A percentile compares a stretch with the other conserved stretches of the same genome.
These are phyloP conservation scores for Rhopalosiphum padi DNA, from an alignment of 1,140 invertebrate genomes.

Conservation along the genomic window DNA sequence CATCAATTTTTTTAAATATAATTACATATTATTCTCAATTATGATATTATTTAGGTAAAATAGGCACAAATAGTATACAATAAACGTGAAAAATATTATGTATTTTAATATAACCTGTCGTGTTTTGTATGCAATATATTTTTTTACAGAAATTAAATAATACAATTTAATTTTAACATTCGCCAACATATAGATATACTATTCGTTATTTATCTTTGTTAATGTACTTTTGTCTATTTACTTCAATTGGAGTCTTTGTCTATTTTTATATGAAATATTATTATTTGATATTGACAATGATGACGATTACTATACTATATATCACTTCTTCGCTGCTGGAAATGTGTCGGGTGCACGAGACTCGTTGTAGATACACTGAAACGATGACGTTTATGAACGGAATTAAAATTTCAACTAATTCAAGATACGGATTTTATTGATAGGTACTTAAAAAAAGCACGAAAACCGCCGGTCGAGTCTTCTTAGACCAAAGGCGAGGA, in stretches of 20 bases:
- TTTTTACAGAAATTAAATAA: neutral
- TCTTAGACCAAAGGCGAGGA: too few species aligned
- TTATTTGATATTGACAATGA: neutral
- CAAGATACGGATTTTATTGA: too few species aligned
- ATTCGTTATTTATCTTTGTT: neutral
- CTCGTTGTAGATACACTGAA: neutral
- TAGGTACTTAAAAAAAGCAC: too few species aligned
- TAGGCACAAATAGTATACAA: neutral
- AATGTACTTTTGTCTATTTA: neutral
- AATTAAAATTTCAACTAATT: too few species aligned
- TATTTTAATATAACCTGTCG: neutral
- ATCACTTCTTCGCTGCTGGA: neutral
- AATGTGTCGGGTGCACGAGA: neutral
- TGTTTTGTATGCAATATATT: neutral
- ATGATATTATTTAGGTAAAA: too few species aligned
- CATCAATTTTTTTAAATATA: neutral
- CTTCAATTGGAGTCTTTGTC: neutral
- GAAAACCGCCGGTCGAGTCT: too few species aligned
- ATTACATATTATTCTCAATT: neutral
- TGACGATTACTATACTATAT: neutral
- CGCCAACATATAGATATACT: neutral
- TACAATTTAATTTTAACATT: neutral
- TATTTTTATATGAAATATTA: neutral
- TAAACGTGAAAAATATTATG: neutral
- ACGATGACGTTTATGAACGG: too few species aligned